Evolutionary conservation across 2,888 invertebrate species (phyloP), one percentile per base, ranked within the genome.

Genomic region (Portevinia maculata): DNA sequence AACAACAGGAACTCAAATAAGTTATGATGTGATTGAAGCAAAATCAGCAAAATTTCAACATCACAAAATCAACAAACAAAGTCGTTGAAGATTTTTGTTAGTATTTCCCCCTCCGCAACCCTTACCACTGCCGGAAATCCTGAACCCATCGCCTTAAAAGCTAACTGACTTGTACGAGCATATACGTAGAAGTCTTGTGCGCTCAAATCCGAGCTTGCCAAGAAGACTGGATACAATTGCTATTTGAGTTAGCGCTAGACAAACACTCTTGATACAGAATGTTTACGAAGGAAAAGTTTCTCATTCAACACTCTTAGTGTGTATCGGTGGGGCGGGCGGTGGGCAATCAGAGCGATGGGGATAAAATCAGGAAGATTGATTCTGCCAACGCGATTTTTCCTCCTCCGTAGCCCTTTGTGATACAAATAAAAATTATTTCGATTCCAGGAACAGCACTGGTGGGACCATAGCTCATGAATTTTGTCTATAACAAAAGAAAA

Each of bases 1-100:
- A 62, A 74, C 67, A 79, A 74, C 74, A 64, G 57, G 52, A 65
- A 71, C 62, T 71, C 60, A 83, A 83, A 76, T 83, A 76, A 76
- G 83, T 83, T 83, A 83, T 83, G 83, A 76, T 76, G 83, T 83
- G 83, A 83, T 83, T 83, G 70, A 53, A 83, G 83, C 76, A 19
- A 83, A 83, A 83, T 83, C 83, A 83, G 83, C 83, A 76, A 21
- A 83, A 83, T 76, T 83, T 71, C 76, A 65, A 76, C 83, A 76
- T 76, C 76, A 62, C 65, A 83, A 83, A 67, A 83, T 76, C 83
- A 83, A 83, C 83, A 83, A 83, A 83, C 83, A 83, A 83, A 81
- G 46, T 76, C 83, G 83, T 83, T 59, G 71, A 83, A 83, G 65
- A 76, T 52, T 83, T 76, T 32, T 71, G 60, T 67, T 71, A 71